These are phyloP conservation scores for Microtus pennsylvanicus DNA, from an alignment of 2,113 vertebrate genomes.

Conservation along the genomic window DNA sequence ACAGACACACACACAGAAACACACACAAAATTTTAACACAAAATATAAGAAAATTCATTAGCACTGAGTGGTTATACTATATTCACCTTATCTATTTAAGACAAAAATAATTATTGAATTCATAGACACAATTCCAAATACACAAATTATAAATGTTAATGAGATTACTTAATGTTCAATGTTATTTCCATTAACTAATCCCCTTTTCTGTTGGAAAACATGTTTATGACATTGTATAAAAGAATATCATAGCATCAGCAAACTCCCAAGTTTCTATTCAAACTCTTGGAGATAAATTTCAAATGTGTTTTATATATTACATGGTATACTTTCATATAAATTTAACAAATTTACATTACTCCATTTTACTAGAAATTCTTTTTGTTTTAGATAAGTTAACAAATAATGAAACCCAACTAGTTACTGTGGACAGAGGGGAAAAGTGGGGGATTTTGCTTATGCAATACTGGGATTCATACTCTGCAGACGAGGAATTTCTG, in stretches of 20 bases:
- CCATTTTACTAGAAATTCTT: not conserved
- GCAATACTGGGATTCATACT: not conserved
- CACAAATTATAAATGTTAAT: not conserved
- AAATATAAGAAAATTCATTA: not conserved
- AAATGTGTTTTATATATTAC: not conserved
- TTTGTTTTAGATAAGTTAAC: not conserved
- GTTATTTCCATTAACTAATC: not conserved
- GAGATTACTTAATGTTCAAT: rapidly evolving
- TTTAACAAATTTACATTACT: not conserved
- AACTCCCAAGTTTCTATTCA: not conserved
- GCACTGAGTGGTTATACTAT: not conserved
- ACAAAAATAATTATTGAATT: not conserved
- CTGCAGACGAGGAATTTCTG: not conserved
- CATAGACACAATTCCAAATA: not conserved
- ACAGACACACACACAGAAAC: too few species aligned
- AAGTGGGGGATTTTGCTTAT: not conserved
- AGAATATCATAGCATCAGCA: not conserved
- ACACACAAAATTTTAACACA: not conserved
- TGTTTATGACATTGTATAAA: not conserved
- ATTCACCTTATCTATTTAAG: not conserved
- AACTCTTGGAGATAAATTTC: not conserved
- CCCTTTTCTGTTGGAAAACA: not conserved
- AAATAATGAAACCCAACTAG: not conserved
- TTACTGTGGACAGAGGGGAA: rapidly evolving
- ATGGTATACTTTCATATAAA: not conserved